Evolutionary conservation across 2,797 vertebrate species (phyloP), one percentile per base, ranked within the genome.

Genomic region (Dipus sagitta): DNA sequence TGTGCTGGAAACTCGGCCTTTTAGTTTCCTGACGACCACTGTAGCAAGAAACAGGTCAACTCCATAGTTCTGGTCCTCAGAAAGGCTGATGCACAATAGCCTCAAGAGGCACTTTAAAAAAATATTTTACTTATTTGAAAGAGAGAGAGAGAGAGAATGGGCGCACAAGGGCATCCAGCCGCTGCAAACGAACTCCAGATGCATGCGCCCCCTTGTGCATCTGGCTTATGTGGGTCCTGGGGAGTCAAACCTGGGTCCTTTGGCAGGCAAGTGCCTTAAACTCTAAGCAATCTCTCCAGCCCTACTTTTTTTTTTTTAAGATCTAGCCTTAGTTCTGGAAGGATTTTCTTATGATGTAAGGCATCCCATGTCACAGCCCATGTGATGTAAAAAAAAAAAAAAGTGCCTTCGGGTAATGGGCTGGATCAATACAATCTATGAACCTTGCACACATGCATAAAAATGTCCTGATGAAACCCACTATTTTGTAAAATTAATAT

Each of bases 271-370:
- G 38, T 38, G 38, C 38, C 38, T 38, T 38, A 38, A 38, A 3
- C 38, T 38, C 38, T 38, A 38, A 38, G 38, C 6, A 38, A 38
- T 38, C 3, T 38, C 38, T 38, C 38, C 38, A 6, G 38, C 38
- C 38, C 38, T 6, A 38, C 38, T 28, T 58, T n/a, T 47, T 47
- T 47, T 26, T 42, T 75, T 67, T 47, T 10, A n/a, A 5, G 2
- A 30, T n/a, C 21, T 42, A 65, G 67, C 10, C 87, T 92, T 85
- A 91, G 78, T 91, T 95, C 42, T 92, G 18, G 30, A 95, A 92
- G 79, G 11, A 72, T 4, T 76, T 88, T 86, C 72, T 32, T 52
- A 65, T 79, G 79, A 70, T 24, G 58, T 11, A 76, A 93, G 13
- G 6, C 11, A 86, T 94, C 85, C 30, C 11, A 47, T 6, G 62